Base-by-base conservation (phyloP, 2,888 invertebrate genomes). In the Spilosoma lubricipeda region DNA sequence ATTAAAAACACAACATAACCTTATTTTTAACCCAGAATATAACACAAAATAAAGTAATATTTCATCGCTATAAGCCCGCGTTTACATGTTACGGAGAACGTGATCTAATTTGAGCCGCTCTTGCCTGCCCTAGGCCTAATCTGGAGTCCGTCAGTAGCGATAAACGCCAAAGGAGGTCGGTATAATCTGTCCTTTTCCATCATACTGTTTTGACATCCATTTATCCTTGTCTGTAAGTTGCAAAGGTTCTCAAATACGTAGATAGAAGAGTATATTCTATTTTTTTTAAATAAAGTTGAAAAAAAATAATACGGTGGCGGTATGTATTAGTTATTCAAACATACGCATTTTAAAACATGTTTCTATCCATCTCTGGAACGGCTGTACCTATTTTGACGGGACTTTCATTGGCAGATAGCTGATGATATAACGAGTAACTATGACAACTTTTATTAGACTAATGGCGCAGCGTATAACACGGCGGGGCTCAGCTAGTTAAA, bases 111-210 rank as follows among this genome's bases (percentile, higher is more conserved):
- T 84, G 68, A 79, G 65, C 75, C 70, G 85, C 86, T 86, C 84
- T 78, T 80, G 79, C 71, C 84, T 84, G 83, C 75, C 66, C 74
- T 72, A 74, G 77, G 77, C 81, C 85, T 86, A 85, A 89, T 89
- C 86, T 87, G 80, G 77, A 77, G 78, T 83, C 81, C 80, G 87
- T 88, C 88, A 86, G 82, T 75, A 74, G 78, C 84, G 84, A 88
- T 88, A 88, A 89, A 85, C 84, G 77, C 78, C 72, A 80, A 74
- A 77, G 76, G 76, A 77, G 76, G 78, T 75, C 75, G 74, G 72
- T 74, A 82, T 81, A 82, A 80, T 85, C 88, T 85, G 83, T 89
- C 89, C 86, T 84, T 87, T 85, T 90, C 87, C 82, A 82, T 87
- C 88, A 86, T 86, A 80, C 81, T 83, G 82, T 81, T 82, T 84